A percentile compares a stretch with the other conserved stretches of the same genome.
Evolutionary conservation across 2,113 vertebrate species (phyloP).

Genomic region (Callithrix jacchus): DNA sequence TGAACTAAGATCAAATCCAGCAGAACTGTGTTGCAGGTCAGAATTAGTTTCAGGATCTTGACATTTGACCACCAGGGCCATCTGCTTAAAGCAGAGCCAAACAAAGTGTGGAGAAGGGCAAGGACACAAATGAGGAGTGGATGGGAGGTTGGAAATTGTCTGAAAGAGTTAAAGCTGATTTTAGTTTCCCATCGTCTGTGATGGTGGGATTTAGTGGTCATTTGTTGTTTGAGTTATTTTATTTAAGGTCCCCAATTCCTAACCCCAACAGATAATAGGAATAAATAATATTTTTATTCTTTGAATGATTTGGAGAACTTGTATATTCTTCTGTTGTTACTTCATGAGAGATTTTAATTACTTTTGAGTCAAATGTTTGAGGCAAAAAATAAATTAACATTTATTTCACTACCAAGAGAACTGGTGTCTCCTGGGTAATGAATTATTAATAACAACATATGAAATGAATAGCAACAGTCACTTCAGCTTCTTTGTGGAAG

Average conservation of each 20-base stretch:
- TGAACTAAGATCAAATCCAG: neutral
- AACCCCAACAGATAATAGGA: neutral
- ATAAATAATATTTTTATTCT: neutral
- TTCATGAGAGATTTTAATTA: conserved; percentile 36
- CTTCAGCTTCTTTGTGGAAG: neutral
- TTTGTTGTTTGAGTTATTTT: neutral
- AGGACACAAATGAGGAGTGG: neutral
- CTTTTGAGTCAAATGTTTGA: neutral
- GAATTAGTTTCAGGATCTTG: neutral
- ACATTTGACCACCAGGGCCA: neutral
- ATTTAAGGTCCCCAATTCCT: neutral
- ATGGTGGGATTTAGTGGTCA: neutral
- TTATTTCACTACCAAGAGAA: conserved; percentile 16
- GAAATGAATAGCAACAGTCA: conserved; percentile 16
- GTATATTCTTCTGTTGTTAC: neutral
- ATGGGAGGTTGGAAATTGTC: neutral
- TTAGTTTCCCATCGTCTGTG: neutral
- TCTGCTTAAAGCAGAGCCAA: neutral
- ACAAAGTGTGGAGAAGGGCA: neutral
- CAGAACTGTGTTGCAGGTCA: neutral
- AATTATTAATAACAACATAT: conserved; percentile 14
- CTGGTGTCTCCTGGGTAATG: neutral
- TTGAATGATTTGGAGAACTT: neutral
- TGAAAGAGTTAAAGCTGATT: neutral
- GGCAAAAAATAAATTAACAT: conserved; percentile 39